These are phyloP conservation scores for Anoplius nigerrimus DNA, from an alignment of 2,888 invertebrate genomes.

Conservation along the genomic window DNA sequence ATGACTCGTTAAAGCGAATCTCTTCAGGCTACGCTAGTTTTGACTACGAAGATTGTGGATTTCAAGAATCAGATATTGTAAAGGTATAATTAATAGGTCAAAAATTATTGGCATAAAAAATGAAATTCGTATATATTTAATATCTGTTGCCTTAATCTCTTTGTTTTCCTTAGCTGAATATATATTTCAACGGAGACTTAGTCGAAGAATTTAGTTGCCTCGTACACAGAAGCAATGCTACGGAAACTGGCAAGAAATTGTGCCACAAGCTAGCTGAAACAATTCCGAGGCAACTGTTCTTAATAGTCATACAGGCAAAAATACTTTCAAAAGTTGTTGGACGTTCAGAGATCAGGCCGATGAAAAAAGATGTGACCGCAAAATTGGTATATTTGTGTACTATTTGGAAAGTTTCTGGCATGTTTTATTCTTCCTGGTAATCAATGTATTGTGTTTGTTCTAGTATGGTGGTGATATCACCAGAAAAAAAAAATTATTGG, in stretches of 20 bases:
- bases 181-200: conserved; percentile 85
- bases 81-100: conserved; percentile 78
- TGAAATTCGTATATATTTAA: background rate
- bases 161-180: conserved; percentile 79
- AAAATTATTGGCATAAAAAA: conserved; percentile 1
- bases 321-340: conserved; percentile 87
- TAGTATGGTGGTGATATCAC: conserved; percentile 96
- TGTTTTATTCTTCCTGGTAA: background rate
- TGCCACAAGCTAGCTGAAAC: conserved; percentile 86
- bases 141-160: background rate
- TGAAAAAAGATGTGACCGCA: conserved; percentile 93
- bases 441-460: background rate
- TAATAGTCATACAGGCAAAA: conserved; percentile 91
- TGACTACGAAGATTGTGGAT: conserved; percentile 93
- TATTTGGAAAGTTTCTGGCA: background rate
- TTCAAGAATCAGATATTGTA: conserved; percentile 84
- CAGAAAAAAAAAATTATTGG: conserved; percentile 90
- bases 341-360: conserved; percentile 90
- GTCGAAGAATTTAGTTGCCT: conserved; percentile 92
- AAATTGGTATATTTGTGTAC: conserved; percentile 85
- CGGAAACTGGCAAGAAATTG: conserved; percentile 81
- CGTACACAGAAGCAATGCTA: conserved; percentile 84
- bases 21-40: conserved; percentile 97
- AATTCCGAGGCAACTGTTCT: conserved; percentile 87
- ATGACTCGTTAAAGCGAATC: conserved; percentile 91